phyloP scores from a whole-genome alignment of 1,140 invertebrate species.

The Asbolus verrucosus region DNA sequence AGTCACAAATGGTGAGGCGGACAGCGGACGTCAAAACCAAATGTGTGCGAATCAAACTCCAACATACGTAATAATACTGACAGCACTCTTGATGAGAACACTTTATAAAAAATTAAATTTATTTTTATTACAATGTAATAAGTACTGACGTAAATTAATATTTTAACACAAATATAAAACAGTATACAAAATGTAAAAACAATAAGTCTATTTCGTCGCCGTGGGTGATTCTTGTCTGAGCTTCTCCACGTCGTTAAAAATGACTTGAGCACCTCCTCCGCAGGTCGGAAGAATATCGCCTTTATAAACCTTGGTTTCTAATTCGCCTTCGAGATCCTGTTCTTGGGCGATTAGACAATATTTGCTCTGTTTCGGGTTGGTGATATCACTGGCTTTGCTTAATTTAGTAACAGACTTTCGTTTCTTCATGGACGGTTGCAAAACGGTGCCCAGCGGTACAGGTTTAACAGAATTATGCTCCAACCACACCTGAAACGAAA shows the following conservation, averaged over 20 bases:
- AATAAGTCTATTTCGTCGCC: conserved; percentile 8
- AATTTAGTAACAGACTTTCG: conserved; percentile 88
- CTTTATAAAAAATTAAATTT: no score
- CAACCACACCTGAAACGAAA: conserved; percentile 78
- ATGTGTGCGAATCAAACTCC: no score
- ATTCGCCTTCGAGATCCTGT: conserved; percentile 88
- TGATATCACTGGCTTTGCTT: conserved; percentile 77
- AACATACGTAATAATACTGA: no score
- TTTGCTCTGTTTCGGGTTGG: conserved; percentile 80
- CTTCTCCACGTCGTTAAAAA: conserved; percentile 95
- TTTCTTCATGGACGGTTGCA: conserved; percentile 87
- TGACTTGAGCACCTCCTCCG: conserved; percentile 93
- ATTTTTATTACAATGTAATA: no score
- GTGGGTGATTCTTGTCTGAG: conserved; percentile 87
- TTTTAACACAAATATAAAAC: no score
- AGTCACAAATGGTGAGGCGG: no score
- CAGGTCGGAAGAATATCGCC: conserved; percentile 91
- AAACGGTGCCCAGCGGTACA: conserved; percentile 83
- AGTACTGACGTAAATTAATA: no score
- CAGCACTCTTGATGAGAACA: no score
- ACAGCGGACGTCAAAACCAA: no score
- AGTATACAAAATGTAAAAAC: conserved; percentile 5
- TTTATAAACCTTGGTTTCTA: conserved; percentile 95
- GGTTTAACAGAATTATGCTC: conserved; percentile 86
- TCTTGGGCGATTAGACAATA: conserved; percentile 94